Evolutionary conservation across 2,888 invertebrate genomes (phyloP).

Genomic region (Eupithecia subfuscata): DNA sequence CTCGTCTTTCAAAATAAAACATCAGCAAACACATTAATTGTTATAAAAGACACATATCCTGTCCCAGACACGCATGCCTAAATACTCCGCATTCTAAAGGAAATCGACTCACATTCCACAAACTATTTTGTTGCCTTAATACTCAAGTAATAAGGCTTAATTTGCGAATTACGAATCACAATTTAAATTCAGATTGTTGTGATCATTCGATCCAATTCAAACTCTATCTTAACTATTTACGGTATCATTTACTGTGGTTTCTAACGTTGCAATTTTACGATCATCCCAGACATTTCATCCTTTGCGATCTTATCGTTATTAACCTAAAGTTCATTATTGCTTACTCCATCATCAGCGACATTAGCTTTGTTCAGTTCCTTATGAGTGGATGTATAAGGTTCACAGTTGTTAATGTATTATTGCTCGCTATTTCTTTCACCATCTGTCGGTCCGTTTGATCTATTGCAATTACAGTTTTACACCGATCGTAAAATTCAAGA

Average conservation of each 20-base stretch:
- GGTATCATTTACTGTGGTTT: slow-evolving; percentile 21
- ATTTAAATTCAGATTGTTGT: slow-evolving; percentile 38
- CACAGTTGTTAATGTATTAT: slow-evolving; percentile 30
- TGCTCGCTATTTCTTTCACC: slow-evolving; percentile 51
- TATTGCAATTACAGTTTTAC: slow-evolving; percentile 79
- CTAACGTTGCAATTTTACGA: slow-evolving; percentile 40
- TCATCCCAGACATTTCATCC: background rate
- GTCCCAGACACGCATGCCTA: slow-evolving; percentile 24
- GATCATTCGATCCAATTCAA: slow-evolving; percentile 20
- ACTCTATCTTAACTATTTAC: slow-evolving; percentile 16
- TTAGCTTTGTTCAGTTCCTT: background rate
- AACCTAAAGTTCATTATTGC: slow-evolving; percentile 28
- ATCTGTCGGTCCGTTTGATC: slow-evolving; percentile 74
- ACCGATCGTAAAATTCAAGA: slow-evolving; percentile 74
- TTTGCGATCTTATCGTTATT: slow-evolving; percentile 22
- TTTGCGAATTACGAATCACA: slow-evolving; percentile 39
- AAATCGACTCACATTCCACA: slow-evolving; percentile 45
- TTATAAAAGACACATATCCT: slow-evolving; percentile 11
- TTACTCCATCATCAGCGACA: slow-evolving; percentile 31
- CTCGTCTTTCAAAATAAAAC: background rate
- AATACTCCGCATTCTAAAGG: slow-evolving; percentile 39
- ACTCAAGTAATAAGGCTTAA: slow-evolving; percentile 41
- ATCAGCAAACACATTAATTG: background rate
- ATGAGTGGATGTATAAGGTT: background rate
- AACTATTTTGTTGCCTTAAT: slow-evolving; percentile 39